A percentile compares a stretch with the other conserved stretches of the same genome.
These are phyloP conservation scores for Molanna angustata DNA, from an alignment of 2,888 invertebrate species.

Conservation along the genomic window DNA sequence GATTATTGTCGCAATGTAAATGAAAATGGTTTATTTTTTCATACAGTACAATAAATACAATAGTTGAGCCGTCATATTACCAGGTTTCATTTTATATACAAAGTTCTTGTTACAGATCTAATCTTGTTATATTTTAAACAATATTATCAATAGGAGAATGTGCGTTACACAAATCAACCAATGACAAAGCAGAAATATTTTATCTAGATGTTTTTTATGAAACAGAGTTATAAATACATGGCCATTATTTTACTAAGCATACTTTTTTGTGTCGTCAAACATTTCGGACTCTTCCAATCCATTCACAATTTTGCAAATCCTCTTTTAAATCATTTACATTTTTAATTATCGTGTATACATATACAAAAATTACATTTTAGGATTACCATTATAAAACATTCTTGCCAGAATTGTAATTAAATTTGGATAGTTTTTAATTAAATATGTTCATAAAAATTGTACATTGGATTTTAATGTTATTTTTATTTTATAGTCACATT, in stretches of 20 bases:
- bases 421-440: constrained; percentile 24
- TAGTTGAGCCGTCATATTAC: constrained; percentile 26
- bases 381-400: constrained; percentile 25
- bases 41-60: constrained; percentile 33
- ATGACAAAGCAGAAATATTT: constrained; percentile 26
- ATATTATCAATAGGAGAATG: constrained; percentile 22
- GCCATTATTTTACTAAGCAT: not conserved
- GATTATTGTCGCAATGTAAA: constrained; percentile 25
- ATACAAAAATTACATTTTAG: constrained; percentile 21
- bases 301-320: too few species aligned
- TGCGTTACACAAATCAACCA: constrained; percentile 32
- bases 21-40: constrained; percentile 33
- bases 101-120: constrained; percentile 29
- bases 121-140: constrained; percentile 31
- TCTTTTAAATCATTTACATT: constrained; percentile 12
- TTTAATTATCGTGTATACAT: constrained; percentile 10
- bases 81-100: constrained; percentile 32
- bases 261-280: too few species aligned
- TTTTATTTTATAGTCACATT: constrained; percentile 29
- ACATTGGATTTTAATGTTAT: constrained; percentile 30
- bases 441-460: constrained; percentile 31
- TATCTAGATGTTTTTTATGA: constrained; percentile 28
- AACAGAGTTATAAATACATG: constrained; percentile 4
- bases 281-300: too few species aligned
- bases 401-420: constrained; percentile 28